Evolutionary conservation across 2,888 invertebrate species (phyloP).

Genomic region (Melinopterus prodromus): DNA sequence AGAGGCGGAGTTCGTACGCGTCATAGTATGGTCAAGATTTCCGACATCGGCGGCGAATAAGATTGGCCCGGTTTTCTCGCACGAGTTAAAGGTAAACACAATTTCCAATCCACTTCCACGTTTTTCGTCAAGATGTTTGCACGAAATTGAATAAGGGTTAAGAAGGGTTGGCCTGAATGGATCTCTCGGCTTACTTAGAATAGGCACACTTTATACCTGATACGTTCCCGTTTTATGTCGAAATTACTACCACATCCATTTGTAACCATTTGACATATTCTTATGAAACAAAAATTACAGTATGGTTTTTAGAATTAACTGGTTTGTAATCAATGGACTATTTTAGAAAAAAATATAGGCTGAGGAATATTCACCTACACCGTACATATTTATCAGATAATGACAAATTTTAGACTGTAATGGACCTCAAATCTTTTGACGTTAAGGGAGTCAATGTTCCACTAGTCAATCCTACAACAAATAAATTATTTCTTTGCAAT

Average conservation of each 20-base stretch:
- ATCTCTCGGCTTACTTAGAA: background rate
- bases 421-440: too few relatives aligned
- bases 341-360: too few relatives aligned
- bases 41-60: background rate
- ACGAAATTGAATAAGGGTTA: constrained; percentile 4
- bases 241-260: background rate
- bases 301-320: too few relatives aligned
- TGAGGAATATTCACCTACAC: too few relatives aligned
- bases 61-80: background rate
- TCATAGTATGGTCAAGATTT: background rate
- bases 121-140: background rate
- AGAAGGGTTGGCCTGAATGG: background rate
- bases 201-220: background rate
- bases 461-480: too few relatives aligned
- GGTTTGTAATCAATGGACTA: too few relatives aligned
- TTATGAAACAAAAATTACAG: too few relatives aligned
- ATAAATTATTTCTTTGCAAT: too few relatives aligned
- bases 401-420: too few relatives aligned
- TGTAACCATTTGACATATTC: background rate
- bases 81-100: background rate
- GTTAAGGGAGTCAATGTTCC: too few relatives aligned
- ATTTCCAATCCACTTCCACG: background rate
- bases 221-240: background rate
- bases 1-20: background rate
- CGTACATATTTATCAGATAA: too few relatives aligned